Percentiles rank a stretch among this genome's conserved stretches.
phyloP scores from a whole-genome alignment of 2,797 vertebrate genomes.

The Anisognathus igniventris region DNA sequence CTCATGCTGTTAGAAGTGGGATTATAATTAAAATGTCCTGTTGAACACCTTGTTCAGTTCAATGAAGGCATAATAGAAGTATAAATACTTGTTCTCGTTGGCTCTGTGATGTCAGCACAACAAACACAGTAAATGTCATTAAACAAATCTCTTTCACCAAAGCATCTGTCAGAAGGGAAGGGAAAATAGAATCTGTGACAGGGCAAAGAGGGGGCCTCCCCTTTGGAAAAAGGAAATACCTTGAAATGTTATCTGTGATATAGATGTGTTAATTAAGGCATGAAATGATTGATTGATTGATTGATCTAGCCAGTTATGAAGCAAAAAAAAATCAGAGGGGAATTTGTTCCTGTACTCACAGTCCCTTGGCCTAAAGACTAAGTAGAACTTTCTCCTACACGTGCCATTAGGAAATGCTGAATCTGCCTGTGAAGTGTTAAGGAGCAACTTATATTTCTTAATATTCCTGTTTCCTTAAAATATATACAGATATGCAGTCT shows the following conservation, averaged over 20 bases:
- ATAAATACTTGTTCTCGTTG: constrained; percentile 52
- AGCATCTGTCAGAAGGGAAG: not conserved
- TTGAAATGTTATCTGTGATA: not conserved
- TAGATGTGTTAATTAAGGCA: not conserved
- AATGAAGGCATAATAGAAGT: constrained; percentile 48
- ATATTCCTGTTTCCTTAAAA: not conserved
- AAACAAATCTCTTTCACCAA: constrained; percentile 33
- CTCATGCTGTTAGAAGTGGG: constrained; percentile 48
- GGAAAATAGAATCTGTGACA: not conserved
- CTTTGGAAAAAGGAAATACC: not conserved
- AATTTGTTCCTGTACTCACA: not conserved
- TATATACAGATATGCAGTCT: not conserved
- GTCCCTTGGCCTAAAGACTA: not conserved
- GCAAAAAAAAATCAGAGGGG: not conserved
- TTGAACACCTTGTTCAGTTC: constrained; percentile 67
- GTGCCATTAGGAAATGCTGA: not conserved
- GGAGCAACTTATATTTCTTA: not conserved
- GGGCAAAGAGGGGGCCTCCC: not conserved
- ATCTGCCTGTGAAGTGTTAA: not conserved
- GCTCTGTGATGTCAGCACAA: constrained; percentile 60
- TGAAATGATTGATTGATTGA: not conserved
- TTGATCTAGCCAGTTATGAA: not conserved
- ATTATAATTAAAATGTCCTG: constrained; percentile 67
- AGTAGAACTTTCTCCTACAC: not conserved
- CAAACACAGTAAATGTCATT: constrained; percentile 28